Conservation (phyloP, 2,113 vertebrate genomes). For the Heliornis fulica region DNA sequence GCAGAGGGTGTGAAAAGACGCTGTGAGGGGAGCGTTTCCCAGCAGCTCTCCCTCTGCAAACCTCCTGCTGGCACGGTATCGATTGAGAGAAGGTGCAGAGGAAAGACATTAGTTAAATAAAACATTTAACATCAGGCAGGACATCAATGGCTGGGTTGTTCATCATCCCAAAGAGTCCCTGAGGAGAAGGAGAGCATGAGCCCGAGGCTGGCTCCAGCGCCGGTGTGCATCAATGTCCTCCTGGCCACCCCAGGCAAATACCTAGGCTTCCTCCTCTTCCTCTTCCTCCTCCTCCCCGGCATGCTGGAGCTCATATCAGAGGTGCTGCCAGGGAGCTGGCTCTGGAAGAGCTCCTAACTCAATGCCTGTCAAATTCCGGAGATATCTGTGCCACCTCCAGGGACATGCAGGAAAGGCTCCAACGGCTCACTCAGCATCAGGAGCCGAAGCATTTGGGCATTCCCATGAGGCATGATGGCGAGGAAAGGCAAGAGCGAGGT, state of each 20-base stretch:
- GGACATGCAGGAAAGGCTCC: neutral
- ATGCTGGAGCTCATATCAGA: rapidly evolving
- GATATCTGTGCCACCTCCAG: neutral
- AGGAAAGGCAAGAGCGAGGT: neutral
- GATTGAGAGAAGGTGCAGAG: neutral
- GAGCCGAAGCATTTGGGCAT: neutral
- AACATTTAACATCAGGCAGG: neutral
- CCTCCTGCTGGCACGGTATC: neutral
- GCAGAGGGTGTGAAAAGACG: neutral
- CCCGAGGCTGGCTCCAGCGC: neutral
- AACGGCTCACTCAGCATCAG: neutral
- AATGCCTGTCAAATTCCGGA: neutral
- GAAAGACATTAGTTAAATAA: constrained; percentile 19
- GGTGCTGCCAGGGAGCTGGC: neutral
- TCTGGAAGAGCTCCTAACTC: neutral
- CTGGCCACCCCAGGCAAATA: neutral
- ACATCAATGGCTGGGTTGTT: neutral
- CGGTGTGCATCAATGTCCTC: no score
- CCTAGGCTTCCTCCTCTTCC: neutral
- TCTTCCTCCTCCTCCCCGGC: neutral
- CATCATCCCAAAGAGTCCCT: neutral
- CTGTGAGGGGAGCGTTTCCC: neutral
- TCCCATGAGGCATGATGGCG: neutral
- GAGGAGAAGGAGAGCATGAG: neutral
- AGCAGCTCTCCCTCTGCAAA: neutral